These are phyloP conservation scores for Vipera ursinii DNA, from an alignment of 2,797 vertebrate species.

Conservation along the genomic window DNA sequence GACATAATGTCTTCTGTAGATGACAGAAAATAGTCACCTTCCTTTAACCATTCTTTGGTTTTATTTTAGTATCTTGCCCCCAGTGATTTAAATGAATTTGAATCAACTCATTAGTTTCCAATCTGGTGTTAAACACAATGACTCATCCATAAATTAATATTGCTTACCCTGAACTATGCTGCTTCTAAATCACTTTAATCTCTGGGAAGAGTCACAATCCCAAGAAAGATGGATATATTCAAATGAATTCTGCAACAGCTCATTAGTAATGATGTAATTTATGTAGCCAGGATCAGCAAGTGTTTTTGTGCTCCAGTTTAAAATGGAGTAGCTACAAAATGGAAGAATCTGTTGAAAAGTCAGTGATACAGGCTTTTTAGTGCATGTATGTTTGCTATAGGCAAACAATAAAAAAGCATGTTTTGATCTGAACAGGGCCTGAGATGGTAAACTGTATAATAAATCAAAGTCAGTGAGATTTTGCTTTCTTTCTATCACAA, in stretches of 20 bases:
- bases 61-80: constrained; percentile 56
- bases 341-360: not conserved
- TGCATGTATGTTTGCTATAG: constrained; percentile 28
- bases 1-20: not conserved
- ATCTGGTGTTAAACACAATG: constrained; percentile 70
- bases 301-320: constrained; percentile 44
- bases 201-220: constrained; percentile 57
- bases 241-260: constrained; percentile 66
- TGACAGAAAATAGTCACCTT: constrained; percentile 39
- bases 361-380: constrained; percentile 48
- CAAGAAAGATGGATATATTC: constrained; percentile 60
- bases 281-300: constrained; percentile 60
- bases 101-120: constrained; percentile 73
- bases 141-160: constrained; percentile 75
- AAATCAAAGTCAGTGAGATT: not conserved
- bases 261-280: constrained; percentile 69
- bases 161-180: constrained; percentile 65
- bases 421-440: not conserved
- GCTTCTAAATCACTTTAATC: constrained; percentile 71
- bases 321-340: constrained; percentile 43
- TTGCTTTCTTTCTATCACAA: not conserved
- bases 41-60: constrained; percentile 19
- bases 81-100: constrained; percentile 73
- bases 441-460: not conserved
- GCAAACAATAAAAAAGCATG: not conserved